Evolutionary conservation across 2,797 vertebrate species (phyloP), one percentile per base, ranked within the genome.

Genomic region (Lemur catta): DNA sequence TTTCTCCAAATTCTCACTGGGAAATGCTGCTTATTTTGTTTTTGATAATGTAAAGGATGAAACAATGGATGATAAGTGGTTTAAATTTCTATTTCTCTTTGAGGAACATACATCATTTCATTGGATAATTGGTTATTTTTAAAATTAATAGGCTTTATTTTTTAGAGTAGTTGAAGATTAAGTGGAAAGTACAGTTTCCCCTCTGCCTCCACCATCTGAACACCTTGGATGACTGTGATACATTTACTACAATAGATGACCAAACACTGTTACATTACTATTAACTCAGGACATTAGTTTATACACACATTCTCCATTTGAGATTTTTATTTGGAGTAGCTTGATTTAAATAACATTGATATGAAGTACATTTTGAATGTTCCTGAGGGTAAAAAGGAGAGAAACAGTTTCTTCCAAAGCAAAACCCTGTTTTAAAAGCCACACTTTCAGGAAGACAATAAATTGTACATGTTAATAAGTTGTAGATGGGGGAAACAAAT

Each of bases 341-440:
- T 94, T 89, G 14, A 63, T 81, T 85, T 97, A 86, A 94, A 61
- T 43, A n/a, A 92, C 71, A 46, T 71, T 20, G 69, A 30, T 30
- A 55, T 43, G 13, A 89, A 71, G 20, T 57, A 57, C 4, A 89
- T 55, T 76, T 92, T 76, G 41, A 81, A 61, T 57, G 38, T 26
- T 81, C 43, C 13, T 55, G 35, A 12, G n/a, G 48, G 0, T 15
- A 57, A 55, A 81, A 81, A 52, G 15, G 0, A 85, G 22, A 79
- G 88, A 75, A 79, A 28, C 24, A 72, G 33, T 75, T 35, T 75
- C 11, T 89, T 69, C 10, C 50, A 85, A 85, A 76, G 50, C 1
- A 74, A 85, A 75, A 43, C 48, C 46, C 20, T 8, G 2, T 2
- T 43, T 69, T 33, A 69, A 71, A 87, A 84, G 67, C 8, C 46